Evolutionary conservation across 2,113 vertebrate genomes (phyloP).

Genomic region (Saguinus imperator): DNA sequence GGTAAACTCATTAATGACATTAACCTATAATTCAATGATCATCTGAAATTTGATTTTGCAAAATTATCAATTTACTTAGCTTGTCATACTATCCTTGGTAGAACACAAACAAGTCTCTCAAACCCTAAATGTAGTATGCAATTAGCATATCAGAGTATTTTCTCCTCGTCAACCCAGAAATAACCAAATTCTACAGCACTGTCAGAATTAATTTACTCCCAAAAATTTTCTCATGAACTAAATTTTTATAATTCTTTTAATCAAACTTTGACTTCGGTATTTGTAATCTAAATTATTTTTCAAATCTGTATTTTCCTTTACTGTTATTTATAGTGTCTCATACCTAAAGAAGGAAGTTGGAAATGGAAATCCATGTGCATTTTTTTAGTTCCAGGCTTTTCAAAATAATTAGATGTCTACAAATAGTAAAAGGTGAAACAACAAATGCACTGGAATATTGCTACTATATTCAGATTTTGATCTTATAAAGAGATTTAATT

Average conservation of each 20-base stretch:
- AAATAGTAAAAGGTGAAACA: slow-evolving; percentile 60
- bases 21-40: neutral
- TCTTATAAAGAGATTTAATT: slow-evolving; percentile 81
- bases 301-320: neutral
- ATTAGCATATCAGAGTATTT: neutral
- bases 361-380: slow-evolving; percentile 19
- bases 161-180: neutral
- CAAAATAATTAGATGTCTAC: slow-evolving; percentile 61
- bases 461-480: slow-evolving; percentile 70
- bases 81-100: neutral
- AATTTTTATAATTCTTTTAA: slow-evolving; percentile 38
- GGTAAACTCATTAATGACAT: neutral
- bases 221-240: neutral
- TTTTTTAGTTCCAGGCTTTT: slow-evolving; percentile 32
- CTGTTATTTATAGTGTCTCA: neutral
- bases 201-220: neutral
- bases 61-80: slow-evolving; percentile 9
- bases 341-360: neutral
- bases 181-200: slow-evolving; percentile 20
- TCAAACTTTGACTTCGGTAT: neutral
- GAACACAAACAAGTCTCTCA: neutral
- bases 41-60: slow-evolving; percentile 11
- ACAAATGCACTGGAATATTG: slow-evolving; percentile 27
- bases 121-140: neutral
- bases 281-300: slow-evolving; percentile 1